Evolutionary conservation across 2,113 vertebrate species (phyloP).

Genomic region (Pelodiscus sinensis): DNA sequence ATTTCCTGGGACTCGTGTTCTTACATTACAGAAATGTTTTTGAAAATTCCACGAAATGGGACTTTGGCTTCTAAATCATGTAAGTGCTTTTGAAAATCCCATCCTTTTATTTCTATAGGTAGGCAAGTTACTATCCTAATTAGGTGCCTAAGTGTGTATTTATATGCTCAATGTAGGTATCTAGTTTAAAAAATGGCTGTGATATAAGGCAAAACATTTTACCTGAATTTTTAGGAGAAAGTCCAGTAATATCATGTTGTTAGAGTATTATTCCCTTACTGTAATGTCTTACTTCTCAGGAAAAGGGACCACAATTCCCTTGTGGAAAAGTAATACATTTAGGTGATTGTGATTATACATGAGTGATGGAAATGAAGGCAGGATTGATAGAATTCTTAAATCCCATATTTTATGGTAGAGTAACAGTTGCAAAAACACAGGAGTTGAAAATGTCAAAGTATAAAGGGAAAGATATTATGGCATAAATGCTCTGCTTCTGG

Average conservation of each 20-base stretch:
- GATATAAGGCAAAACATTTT: background rate
- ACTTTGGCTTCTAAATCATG: too few species aligned
- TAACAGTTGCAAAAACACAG: background rate
- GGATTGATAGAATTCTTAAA: constrained; percentile 37
- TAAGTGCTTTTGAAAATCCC: background rate
- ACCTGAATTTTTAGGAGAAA: background rate
- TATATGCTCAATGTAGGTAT: background rate
- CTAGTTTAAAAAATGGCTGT: background rate
- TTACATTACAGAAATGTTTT: background rate
- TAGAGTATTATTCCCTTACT: background rate
- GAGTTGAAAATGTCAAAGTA: background rate
- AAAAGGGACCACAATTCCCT: constrained; percentile 14
- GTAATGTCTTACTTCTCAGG: background rate
- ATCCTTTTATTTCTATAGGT: background rate
- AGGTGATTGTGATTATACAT: background rate
- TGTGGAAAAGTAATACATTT: constrained; percentile 20
- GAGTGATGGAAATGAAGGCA: constrained; percentile 37
- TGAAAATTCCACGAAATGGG: background rate
- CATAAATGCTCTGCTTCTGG: accelerated
- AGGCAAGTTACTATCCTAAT: background rate
- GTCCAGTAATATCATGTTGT: background rate
- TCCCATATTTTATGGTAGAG: background rate
- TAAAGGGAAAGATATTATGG: background rate
- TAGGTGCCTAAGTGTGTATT: background rate
- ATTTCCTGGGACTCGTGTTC: background rate